Conservation (phyloP, 2,888 invertebrate species). For the Schizotus pectinicornis region DNA sequence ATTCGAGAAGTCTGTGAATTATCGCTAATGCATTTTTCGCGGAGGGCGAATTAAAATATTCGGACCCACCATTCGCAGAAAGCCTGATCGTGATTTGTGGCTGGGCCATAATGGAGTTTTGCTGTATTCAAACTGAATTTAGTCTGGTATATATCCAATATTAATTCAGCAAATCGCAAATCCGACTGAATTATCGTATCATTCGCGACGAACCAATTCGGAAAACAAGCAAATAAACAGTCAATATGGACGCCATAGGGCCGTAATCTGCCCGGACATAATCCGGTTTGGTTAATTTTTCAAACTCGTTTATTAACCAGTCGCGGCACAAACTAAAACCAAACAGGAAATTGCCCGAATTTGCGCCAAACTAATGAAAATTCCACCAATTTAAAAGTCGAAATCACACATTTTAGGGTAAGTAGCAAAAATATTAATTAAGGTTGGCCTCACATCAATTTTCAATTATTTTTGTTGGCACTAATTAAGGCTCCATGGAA, state of each 20-base stretch:
- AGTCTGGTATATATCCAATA: constrained; percentile 10
- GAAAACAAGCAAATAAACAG: not conserved
- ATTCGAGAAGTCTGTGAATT: constrained; percentile 43
- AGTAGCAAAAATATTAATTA: too few species aligned
- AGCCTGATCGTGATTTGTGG: constrained; percentile 42
- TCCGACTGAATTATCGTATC: constrained; percentile 14
- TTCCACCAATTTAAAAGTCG: too few species aligned
- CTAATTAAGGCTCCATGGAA: too few species aligned
- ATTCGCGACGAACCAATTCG: not conserved
- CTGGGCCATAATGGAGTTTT: constrained; percentile 44
- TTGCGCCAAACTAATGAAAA: too few species aligned
- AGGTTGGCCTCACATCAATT: too few species aligned
- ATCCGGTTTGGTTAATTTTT: too few species aligned
- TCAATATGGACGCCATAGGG: not conserved
- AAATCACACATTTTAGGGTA: too few species aligned
- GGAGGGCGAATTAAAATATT: constrained; percentile 47
- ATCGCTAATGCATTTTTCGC: constrained; percentile 50
- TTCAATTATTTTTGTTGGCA: too few species aligned
- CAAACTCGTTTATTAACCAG: too few species aligned
- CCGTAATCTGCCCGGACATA: not conserved
- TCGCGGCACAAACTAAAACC: too few species aligned
- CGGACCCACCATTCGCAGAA: constrained; percentile 29
- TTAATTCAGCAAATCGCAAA: constrained; percentile 19
- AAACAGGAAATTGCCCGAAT: too few species aligned
- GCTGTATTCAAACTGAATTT: constrained; percentile 35